phyloP scores from a whole-genome alignment of 2,797 vertebrate species.

The Notoglanidium macrostoma region DNA sequence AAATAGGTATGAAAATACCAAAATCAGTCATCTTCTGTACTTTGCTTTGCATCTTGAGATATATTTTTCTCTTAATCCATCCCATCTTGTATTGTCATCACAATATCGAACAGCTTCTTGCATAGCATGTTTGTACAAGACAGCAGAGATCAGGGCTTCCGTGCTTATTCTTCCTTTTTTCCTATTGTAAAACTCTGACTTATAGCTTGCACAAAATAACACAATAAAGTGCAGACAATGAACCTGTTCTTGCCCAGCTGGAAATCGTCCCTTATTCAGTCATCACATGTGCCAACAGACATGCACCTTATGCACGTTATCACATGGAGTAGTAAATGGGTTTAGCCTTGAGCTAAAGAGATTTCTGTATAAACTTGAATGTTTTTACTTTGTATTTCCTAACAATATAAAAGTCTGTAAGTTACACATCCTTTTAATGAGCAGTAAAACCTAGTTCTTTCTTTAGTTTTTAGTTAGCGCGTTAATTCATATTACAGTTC shows the following conservation, averaged over 20 bases:
- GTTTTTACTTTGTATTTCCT: neutral
- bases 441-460: neutral
- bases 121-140: neutral
- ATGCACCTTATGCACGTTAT: too few relatives aligned
- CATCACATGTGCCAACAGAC: neutral
- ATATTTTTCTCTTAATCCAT: neutral
- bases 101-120: neutral
- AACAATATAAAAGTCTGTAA: neutral
- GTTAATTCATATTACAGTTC: neutral
- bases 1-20: neutral
- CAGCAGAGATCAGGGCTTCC: neutral
- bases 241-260: neutral
- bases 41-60: neutral
- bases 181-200: neutral
- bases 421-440: neutral
- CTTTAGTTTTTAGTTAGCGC: neutral
- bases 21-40: neutral
- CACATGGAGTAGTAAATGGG: neutral
- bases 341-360: neutral
- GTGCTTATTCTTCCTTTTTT: neutral
- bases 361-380: neutral
- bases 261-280: neutral
- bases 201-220: neutral
- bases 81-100: neutral
- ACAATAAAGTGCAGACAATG: neutral